phyloP scores from a whole-genome alignment of 2,113 vertebrate species.

The Tachysurus vachellii region DNA sequence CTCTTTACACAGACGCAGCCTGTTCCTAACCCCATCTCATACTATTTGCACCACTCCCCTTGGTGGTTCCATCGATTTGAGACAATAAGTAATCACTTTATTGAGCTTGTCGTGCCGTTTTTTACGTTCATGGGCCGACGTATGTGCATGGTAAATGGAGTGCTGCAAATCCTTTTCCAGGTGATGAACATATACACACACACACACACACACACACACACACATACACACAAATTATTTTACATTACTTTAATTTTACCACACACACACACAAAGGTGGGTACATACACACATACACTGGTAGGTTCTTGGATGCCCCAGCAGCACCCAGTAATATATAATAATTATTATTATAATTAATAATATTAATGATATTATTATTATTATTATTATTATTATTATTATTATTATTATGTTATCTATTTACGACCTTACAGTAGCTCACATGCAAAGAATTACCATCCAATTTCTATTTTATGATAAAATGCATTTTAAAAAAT shows the following conservation, averaged over 20 bases:
- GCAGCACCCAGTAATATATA: not conserved
- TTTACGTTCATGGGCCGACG: conserved; percentile 84
- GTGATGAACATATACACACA: conserved; percentile 60
- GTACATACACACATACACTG: not conserved
- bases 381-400: not conserved
- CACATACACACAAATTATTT: too few relatives aligned
- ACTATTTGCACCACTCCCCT: conserved; percentile 86
- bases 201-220: not conserved
- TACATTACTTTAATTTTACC: too few relatives aligned
- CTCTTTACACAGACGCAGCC: conserved; percentile 84
- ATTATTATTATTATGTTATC: not conserved
- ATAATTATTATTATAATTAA: not conserved
- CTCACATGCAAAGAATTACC: not conserved
- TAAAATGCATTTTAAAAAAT: not conserved
- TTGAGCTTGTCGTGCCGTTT: conserved; percentile 88
- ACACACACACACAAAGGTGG: not conserved
- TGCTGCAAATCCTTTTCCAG: conserved; percentile 91
- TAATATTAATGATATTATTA: not conserved
- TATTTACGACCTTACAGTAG: not conserved
- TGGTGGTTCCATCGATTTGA: conserved; percentile 90
- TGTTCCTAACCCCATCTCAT: conserved; percentile 87
- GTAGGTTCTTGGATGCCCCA: not conserved
- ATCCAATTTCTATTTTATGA: not conserved
- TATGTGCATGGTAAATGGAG: conserved; percentile 79
- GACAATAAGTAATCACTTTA: conserved; percentile 83